Evolutionary conservation across 1,140 invertebrate genomes (phyloP), one percentile per base, ranked within the genome.

Genomic region (Camponotus vicinus): DNA sequence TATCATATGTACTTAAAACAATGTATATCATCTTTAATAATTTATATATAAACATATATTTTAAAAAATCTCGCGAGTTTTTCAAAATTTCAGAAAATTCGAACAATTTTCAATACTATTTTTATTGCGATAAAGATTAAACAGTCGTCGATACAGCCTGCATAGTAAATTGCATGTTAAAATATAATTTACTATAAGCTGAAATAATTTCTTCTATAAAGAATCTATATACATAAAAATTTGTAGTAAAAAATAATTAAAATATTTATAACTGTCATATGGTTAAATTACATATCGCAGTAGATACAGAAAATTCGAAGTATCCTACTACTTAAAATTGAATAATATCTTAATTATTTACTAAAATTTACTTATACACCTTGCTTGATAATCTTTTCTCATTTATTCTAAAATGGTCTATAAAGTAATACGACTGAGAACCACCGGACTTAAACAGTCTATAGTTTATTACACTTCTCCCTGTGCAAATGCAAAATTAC

Each of bases 91-190:
- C 8, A 18, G 15, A 96, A 0, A 45, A n/a, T 18, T 73, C 18
- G 98, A 99, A 95, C 99, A 98, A 27, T 27, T 95, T 99, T 99
- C 2, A 99, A 95, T 18, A 99, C 98, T 42, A 97, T 97, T 42
- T 95, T 95, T 99, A 99, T 93, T 99, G 73, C 45, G 45, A 78
- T 75, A 71, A 83, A 78, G 21, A 85, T 79, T 52, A 78, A 52
- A 78, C 61, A 66, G 15, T 85, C 61, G 21, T 63, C 27, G 21
- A 78, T 85, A 79, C 49, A 85, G 63, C 45, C 45, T 55, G 34
- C 13, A 57, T 79, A 78, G 59, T 61, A 85, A 85, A 79, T 85
- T 66, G 61, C 52, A 40, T 66, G 75, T 66, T 42, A 59, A 66
- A 85, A 66, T 61, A 77, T 85, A 83, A 76, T 83, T 76, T 66